Evolutionary conservation across 2,797 vertebrate species (phyloP).

Genomic region (Moxostoma hubbsi): DNA sequence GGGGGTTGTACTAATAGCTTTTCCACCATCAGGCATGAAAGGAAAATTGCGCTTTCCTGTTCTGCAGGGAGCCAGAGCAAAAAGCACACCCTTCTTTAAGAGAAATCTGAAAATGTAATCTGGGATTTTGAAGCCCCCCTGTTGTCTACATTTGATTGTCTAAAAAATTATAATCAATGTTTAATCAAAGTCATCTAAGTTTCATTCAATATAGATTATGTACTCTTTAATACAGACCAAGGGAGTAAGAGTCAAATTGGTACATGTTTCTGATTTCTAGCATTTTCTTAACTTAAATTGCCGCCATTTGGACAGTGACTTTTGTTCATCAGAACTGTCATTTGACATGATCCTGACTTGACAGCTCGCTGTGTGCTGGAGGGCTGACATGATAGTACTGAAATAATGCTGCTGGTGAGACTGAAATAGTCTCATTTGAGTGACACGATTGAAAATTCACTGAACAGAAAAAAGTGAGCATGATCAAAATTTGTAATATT

Average conservation of each 20-base stretch:
- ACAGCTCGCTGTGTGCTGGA: constrained; percentile 37
- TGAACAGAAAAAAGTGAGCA: constrained; percentile 26
- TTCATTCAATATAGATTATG: constrained; percentile 10
- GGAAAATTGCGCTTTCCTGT: constrained; percentile 43
- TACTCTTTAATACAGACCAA: not conserved
- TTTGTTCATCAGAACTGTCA: not conserved
- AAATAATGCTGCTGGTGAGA: constrained; percentile 39
- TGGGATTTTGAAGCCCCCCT: constrained; percentile 36
- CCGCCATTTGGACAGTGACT: constrained; percentile 18
- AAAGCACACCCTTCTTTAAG: constrained; percentile 32
- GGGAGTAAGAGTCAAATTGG: too few species aligned
- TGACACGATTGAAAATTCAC: constrained; percentile 42
- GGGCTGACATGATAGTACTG: constrained; percentile 42
- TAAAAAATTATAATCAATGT: constrained; percentile 41
- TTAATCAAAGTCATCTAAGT: constrained; percentile 10
- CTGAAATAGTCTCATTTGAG: constrained; percentile 35
- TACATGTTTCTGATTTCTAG: too few species aligned
- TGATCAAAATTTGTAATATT: constrained; percentile 9
- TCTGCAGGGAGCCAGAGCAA: constrained; percentile 43
- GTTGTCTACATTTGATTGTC: constrained; percentile 39
- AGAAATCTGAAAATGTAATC: constrained; percentile 44
- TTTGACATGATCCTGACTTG: constrained; percentile 26
- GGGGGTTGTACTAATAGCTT: constrained; percentile 15
- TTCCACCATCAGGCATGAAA: constrained; percentile 44
- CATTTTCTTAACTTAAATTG: not conserved